Base-by-base conservation (phyloP, 2,888 invertebrate species). In the Emesis castigata region DNA sequence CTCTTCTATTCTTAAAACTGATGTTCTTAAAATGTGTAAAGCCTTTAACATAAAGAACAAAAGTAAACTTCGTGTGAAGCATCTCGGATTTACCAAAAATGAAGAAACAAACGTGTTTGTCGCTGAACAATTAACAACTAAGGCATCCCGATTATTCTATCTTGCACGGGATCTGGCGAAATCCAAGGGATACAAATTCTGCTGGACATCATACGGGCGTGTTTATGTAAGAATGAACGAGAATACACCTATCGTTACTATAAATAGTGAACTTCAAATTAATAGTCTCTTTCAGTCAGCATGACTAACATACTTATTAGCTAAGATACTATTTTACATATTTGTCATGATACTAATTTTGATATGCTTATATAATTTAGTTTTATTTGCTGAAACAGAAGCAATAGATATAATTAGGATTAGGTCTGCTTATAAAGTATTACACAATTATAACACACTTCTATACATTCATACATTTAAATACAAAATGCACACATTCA, bases 121-220 rank as follows among this genome's bases (percentile, higher is more conserved):
- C 11, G 48, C 69, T 1, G 48, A 75, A 79, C 11, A 86, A 78
- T 1, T 73, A 72, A 22, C 74, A 73, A n/a, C 56, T 16, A 70
- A 70, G 29, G 61, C 56, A 18, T 56, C 70, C 3, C 58, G 83
- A 74, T 26, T 69, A 18, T 58, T 29, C 34, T 86, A 4, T 66
- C 61, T 29, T 48, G 61, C 70, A 3, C 31, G 70, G 2, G 70
- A 58, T 58, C 34, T 70, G n/a, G 58, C 9, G 6, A 70, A 58
- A n/a, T 62, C 77, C 8, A 83, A 79, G n/a, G 9, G 11, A n/a
- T 84, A 77, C 18, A 81, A 82, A 65, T 85, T 75, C 69, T 83
- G 83, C n/a, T 79, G 85, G 85, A 84, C 83, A 6, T n/a, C 77
- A 0, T 79, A 76, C 14, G 84, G 77, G 0, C 73, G 73, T 29